Evolutionary conservation across 2,113 vertebrate genomes (phyloP), one percentile per base, ranked within the genome.

Genomic region (Psilopsiagon aymara): DNA sequence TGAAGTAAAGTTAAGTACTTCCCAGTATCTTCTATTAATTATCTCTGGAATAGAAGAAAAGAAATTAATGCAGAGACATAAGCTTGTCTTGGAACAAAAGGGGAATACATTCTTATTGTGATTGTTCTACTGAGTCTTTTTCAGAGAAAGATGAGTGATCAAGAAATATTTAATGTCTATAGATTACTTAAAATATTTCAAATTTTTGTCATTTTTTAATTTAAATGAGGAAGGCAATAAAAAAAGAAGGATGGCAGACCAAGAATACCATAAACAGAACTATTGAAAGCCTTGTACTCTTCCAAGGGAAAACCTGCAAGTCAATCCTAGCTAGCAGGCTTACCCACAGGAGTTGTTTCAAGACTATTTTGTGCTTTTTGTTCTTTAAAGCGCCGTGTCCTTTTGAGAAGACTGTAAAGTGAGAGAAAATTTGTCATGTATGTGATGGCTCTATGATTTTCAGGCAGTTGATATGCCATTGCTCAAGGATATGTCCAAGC

Each of bases 21-120:
- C 90, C 93, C 90, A 89, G 88, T 97, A 95, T 97, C 93, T 97
- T 97, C 93, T 97, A 94, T 91, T 97, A 98, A 98, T 98, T 98
- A 96, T 97, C 97, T 95, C 64, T 94, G 88, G 97, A 96, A 95
- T 29, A 94, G 81, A 97, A 97, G 91, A 97, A 97, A 97, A 97
- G 55, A 96, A 98, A 98, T 97, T 97, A 97, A 97, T 96, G 89
- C 95, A 97, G 83, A 97, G 52, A 86, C 86, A 89, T 95, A 95
- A 95, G 89, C 93, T 93, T 41, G 39, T 96, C 82, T 94, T 94
- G 81, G 87, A 97, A 97, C 94, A 97, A 97, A 97, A 96, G 53
- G 53, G 66, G 60, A 85, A 64, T 68, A 70, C 18, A 6, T 80
- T 96, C 95, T 53, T 93, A 96, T 90, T 93, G 63, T 59, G 77